Evolutionary conservation across 2,888 invertebrate genomes (phyloP).

Genomic region (Lampropteryx suffumata): DNA sequence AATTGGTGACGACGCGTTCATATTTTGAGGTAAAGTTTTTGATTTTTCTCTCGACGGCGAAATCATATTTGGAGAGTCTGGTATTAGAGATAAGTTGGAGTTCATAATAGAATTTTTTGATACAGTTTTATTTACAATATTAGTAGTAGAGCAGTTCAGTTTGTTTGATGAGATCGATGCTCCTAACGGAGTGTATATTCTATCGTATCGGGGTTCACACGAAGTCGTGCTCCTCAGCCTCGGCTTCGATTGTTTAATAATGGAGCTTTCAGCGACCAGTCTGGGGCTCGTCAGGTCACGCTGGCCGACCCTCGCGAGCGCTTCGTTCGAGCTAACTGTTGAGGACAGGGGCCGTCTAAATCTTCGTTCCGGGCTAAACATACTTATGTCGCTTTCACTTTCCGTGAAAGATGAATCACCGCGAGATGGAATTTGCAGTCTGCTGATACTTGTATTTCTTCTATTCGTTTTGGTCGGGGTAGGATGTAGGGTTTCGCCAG

Average conservation of each 20-base stretch:
- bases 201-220: slow-evolving; percentile 73
- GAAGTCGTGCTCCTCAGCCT: slow-evolving; percentile 72
- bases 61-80: slow-evolving; percentile 74
- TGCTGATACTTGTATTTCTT: slow-evolving; percentile 56
- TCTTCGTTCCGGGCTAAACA: slow-evolving; percentile 66
- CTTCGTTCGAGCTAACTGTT: slow-evolving; percentile 72
- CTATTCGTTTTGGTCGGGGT: slow-evolving; percentile 56
- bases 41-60: slow-evolving; percentile 79
- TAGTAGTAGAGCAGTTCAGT: slow-evolving; percentile 65
- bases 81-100: slow-evolving; percentile 73
- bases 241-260: slow-evolving; percentile 61
- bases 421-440: slow-evolving; percentile 56
- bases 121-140: slow-evolving; percentile 58
- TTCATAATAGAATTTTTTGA: slow-evolving; percentile 66
- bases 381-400: slow-evolving; percentile 74
- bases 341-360: slow-evolving; percentile 71
- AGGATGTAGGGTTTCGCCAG: slow-evolving; percentile 56
- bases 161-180: slow-evolving; percentile 68
- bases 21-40: slow-evolving; percentile 84
- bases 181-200: slow-evolving; percentile 71
- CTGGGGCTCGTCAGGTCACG: slow-evolving; percentile 69
- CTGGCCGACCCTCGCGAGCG: slow-evolving; percentile 65
- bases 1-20: slow-evolving; percentile 72
- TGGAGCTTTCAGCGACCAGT: slow-evolving; percentile 64
- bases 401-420: slow-evolving; percentile 72